Percentiles rank a stretch among this genome's conserved stretches.
phyloP scores from a whole-genome alignment of 2,888 invertebrate species.

The Sycophila texana region DNA sequence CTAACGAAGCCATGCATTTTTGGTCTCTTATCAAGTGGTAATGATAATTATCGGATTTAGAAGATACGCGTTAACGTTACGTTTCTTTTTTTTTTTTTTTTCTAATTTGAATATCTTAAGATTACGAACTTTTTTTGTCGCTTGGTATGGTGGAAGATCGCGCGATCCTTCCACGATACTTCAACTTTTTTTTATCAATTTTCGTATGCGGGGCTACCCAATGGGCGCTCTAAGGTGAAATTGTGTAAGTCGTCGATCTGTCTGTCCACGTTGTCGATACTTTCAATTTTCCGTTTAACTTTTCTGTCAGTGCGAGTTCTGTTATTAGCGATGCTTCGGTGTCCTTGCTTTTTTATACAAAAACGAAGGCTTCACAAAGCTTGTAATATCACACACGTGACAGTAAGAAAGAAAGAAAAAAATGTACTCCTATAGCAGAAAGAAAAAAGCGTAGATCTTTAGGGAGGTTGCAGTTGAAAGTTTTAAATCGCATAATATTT shows the following conservation, averaged over 20 bases:
- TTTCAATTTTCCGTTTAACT: conserved; percentile 17
- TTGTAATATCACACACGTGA: conserved; percentile 28
- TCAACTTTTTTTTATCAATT: conserved; percentile 22
- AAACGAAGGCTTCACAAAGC: conserved; percentile 11
- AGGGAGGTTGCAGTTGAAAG: conserved; percentile 46
- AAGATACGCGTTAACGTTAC: no score
- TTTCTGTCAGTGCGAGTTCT: conserved; percentile 12
- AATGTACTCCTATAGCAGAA: conserved; percentile 44
- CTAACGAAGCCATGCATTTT: no score
- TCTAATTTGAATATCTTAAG: conserved; percentile 23
- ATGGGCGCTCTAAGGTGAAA: conserved; percentile 18
- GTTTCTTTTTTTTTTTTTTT: conserved; percentile 2
- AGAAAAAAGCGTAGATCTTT: conserved; percentile 29
- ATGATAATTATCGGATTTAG: no score
- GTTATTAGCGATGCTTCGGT: conserved; percentile 54
- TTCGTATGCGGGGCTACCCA: conserved; percentile 24
- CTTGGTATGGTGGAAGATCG: conserved; percentile 33
- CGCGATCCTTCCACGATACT: conserved; percentile 40
- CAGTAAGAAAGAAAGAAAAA: conserved; percentile 34
- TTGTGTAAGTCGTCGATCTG: conserved; percentile 40
- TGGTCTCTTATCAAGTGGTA: no score
- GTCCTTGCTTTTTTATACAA: conserved; percentile 51
- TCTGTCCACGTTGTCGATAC: conserved; percentile 29
- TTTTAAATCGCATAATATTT: conserved; percentile 67
- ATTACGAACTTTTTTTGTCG: conserved; percentile 10